Evolutionary conservation across 2,797 vertebrate genomes (phyloP), one percentile per base, ranked within the genome.

Genomic region (Acipenser transmontanus): DNA sequence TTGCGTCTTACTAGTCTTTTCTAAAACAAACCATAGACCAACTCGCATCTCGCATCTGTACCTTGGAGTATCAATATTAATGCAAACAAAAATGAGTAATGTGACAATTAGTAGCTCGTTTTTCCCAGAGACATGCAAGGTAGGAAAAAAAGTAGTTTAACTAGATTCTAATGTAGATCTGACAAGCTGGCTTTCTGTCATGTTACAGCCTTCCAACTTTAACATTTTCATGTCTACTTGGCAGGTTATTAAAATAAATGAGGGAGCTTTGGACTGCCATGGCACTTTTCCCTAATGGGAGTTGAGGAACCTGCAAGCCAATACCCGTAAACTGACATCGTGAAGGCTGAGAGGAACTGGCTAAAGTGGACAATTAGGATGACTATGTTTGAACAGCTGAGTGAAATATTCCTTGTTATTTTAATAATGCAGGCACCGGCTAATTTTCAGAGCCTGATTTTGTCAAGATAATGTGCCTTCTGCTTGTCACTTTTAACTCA

Each of bases 191-290:
- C 87, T 87, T 92, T 84, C 93, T 95, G 94, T 95, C 95, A 94
- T 91, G 93, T 94, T 90, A 84, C 72, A 84, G 89, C 84, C 88
- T 90, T 89, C 87, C 78, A 92, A 89, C 91, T 95, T 94, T 92
- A 94, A 95, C 92, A 91, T 95, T 93, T 94, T 97, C 93, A 94
- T 96, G 94, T 94, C 94, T 93, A 81, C 82, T 84, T 96, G 94
- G 93, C 95, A 98, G 96, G 91, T 95, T 93, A 97, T 98, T 98
- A 97, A 95, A 98, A 98, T 97, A 96, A 98, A 98, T 96, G 94
- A 98, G 93, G 83, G 88, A 84, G 83, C 88, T 86, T 83, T 87
- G 91, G 90, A 87, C 91, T 89, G 86, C 87, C 77, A 81, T 88
- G 86, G 77, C 81, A 86, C 88, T 82, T 85, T 80, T 78, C 84